Conservation (phyloP, 92 coral and sea anemone species). For the Siderastrea siderea region DNA sequence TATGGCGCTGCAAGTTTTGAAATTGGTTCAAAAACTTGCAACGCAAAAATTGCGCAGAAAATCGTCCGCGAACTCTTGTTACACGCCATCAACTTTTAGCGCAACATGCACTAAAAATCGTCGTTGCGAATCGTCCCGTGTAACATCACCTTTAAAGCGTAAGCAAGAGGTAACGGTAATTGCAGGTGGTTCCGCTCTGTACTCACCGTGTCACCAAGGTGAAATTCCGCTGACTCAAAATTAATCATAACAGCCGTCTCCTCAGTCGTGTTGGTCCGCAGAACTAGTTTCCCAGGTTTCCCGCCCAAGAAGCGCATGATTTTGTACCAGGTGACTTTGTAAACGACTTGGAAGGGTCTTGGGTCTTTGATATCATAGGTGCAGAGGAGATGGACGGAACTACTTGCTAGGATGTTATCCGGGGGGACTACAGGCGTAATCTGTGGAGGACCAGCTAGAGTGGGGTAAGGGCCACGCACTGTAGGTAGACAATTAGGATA, state of each 20-base stretch:
- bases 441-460: slow-evolving; percentile 56
- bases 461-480: slow-evolving; percentile 80
- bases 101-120: too few relatives aligned
- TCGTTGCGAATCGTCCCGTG: too few relatives aligned
- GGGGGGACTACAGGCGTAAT: slow-evolving; percentile 63
- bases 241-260: slow-evolving; percentile 44
- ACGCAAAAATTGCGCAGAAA: too few relatives aligned
- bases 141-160: too few relatives aligned
- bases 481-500: neutral
- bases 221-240: slow-evolving; percentile 66
- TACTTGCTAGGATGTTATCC: slow-evolving; percentile 61
- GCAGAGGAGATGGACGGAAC: slow-evolving; percentile 71
- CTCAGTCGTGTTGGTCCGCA: slow-evolving; percentile 62
- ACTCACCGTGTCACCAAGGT: slow-evolving; percentile 92
- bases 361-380: slow-evolving; percentile 63
- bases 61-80: too few relatives aligned
- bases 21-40: too few relatives aligned
- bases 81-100: too few relatives aligned
- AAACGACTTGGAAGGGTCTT: slow-evolving; percentile 57
- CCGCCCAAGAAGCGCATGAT: slow-evolving; percentile 79
- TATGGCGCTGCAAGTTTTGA: too few relatives aligned
- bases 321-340: slow-evolving; percentile 84
- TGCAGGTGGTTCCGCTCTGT: neutral
- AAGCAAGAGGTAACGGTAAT: neutral
- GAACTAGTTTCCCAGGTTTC: slow-evolving; percentile 70